Evolutionary conservation across 2,888 invertebrate genomes (phyloP), one percentile per base, ranked within the genome.

Genomic region (Phyllotreta cruciferae): DNA sequence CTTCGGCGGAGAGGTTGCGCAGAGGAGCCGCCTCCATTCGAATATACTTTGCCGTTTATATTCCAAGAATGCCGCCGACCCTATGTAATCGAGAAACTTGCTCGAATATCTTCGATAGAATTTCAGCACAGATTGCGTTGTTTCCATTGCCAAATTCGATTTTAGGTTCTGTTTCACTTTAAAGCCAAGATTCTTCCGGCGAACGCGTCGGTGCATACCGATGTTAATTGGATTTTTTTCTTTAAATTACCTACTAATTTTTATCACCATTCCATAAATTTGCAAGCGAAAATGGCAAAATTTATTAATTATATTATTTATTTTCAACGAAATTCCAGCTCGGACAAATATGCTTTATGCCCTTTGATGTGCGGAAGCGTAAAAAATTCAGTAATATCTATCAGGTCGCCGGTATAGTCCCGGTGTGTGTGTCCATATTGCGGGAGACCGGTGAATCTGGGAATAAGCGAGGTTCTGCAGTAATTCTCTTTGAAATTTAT

Each of bases 11-110:
- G 49, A 49, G n/a, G 49, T 49, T 8, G 49, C 52, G 13, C 52
- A 36, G 52, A 38, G 38, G 37, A 7, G 13, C 36, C 10, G 52
- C 11, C 34, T 39, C 47, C 45, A 56, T 56, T 47, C 56, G 10
- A n/a, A 41, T 60, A 55, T 45, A 60, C 45, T 61, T 56, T 55
- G 61, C 61, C 39, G 49, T 61, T 61, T 56, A 61, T 61, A 61
- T 61, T 61, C 61, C 49, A 24, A 55, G 24, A 55, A 49, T 55
- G 54, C 41, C 52, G 36, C 10, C 55, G 13, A 39, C 49, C 11
- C 37, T 35, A 56, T 47, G 47, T 56, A 56, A 47, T 56, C 47
- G 56, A 56, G 56, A 47, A 47, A 56, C 56, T 56, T 47, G 35
- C 45, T 36, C 41, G 55, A 45, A 56, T 56, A 6, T 11, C 56